Conservation (phyloP, 2,888 invertebrate genomes). For the Trypoxylon attenuatum region DNA sequence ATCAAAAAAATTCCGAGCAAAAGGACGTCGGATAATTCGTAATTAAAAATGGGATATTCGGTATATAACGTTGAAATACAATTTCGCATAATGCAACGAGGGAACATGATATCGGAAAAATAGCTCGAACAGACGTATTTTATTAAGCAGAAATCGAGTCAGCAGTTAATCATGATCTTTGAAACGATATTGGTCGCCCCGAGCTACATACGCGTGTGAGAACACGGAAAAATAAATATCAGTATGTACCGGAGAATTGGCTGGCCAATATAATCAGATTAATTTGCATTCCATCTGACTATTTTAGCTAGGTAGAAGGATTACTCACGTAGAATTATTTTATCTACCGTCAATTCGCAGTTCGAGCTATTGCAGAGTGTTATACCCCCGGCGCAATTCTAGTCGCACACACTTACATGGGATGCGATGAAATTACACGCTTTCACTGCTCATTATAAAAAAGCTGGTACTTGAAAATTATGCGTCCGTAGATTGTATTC, state of each 20-base stretch:
- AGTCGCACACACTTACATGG: conserved; percentile 20
- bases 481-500: too few species aligned
- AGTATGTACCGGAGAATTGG: not conserved
- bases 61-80: too few species aligned
- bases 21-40: conserved; percentile 34
- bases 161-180: too few species aligned
- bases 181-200: too few species aligned
- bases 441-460: conserved; percentile 41
- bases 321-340: conserved; percentile 27
- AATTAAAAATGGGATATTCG: too few species aligned
- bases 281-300: not conserved
- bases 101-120: too few species aligned
- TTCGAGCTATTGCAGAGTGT: too few species aligned
- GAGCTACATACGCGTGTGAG: too few species aligned
- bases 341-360: too few species aligned
- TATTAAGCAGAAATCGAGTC: not conserved
- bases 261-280: conserved; percentile 3
- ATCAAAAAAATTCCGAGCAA: too few species aligned
- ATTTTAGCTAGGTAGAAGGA: conserved; percentile 3
- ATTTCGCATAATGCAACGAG: too few species aligned
- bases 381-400: conserved; percentile 12
- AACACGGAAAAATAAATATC: not conserved
- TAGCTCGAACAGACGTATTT: not conserved
- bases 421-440: conserved; percentile 44
- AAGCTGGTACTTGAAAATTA: conserved; percentile 33